Evolutionary conservation across 2,797 vertebrate species (phyloP), one percentile per base, ranked within the genome.

Genomic region (Crocodylus rhombifer): DNA sequence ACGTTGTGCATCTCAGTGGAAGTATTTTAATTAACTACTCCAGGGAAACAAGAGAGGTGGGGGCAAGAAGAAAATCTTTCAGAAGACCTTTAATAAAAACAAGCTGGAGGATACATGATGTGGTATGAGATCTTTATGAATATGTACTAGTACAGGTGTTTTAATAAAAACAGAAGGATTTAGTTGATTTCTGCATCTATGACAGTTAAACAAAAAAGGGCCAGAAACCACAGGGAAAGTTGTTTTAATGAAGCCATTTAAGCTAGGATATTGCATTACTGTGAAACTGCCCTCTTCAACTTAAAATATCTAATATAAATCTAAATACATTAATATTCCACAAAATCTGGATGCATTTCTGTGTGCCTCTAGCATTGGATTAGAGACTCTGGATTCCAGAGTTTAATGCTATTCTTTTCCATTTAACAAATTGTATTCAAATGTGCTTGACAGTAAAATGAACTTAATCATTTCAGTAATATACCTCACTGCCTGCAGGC

Each of bases 11-110:
- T 93, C 97, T 97, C 94, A 79, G 3, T 92, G 87, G 89, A 95
- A 97, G 77, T 90, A 95, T 93, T 96, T 96, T 97, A 97, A 97
- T 97, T 96, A 97, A 78, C 65, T 93, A 21, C 55, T 92, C 78
- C 81, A 64, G 87, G 85, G 90, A 88, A 91, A 26, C 61, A 88
- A 92, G 75, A 30, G 79, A 92, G 5, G 89, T 76, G 62, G 7
- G 20, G 1, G 36, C 61, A 92, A 76, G 69, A 83, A 30, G 51
- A 91, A 97, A 96, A 93, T 94, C 36, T 96, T 97, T 89, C 79
- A 60, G 21, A 69, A 94, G 67, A 92, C 63, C 6, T 94, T 85
- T 93, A 95, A 96, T 94, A 92, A 94, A 97, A 97, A 75, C 12
- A 86, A 82, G 30, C 62, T 95, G 83, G 87, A 88, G 80, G 65